phyloP scores from a whole-genome alignment of 2,888 invertebrate genomes.

The Mythimna loreyi region DNA sequence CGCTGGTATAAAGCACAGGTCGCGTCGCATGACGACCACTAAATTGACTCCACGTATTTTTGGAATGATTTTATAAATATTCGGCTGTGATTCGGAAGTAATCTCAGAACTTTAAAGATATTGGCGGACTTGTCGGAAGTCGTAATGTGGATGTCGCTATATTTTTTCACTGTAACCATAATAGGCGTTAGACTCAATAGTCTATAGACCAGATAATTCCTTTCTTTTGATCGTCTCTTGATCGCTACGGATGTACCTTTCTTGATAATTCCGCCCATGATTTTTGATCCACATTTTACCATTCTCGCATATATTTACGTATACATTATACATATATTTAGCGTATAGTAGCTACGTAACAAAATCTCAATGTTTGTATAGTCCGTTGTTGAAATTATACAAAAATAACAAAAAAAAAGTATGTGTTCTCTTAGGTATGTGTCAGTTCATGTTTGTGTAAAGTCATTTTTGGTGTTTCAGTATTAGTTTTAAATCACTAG shows the following conservation, averaged over 20 bases:
- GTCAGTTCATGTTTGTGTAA: conserved; percentile 76
- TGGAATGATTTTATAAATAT: conserved; percentile 76
- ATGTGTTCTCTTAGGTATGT: conserved; percentile 74
- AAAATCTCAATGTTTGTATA: conserved; percentile 83
- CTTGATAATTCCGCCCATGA: conserved; percentile 64
- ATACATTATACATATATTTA: conserved; percentile 62
- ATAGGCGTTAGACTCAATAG: conserved; percentile 12
- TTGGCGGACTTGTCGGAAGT: conserved; percentile 45
- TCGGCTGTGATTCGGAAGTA: conserved; percentile 85
- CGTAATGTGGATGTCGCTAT: conserved; percentile 12
- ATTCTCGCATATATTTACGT: conserved; percentile 49
- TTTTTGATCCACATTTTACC: conserved; percentile 68
- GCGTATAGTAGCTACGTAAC: conserved; percentile 61
- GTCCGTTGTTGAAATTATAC: conserved; percentile 78
- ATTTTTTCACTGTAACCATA: conserved; percentile 13
- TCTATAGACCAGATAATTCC: conserved; percentile 12
- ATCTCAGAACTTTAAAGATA: conserved; percentile 65
- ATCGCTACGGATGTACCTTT: conserved; percentile 41
- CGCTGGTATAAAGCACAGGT: conserved; percentile 20
- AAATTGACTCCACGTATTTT: conserved; percentile 70
- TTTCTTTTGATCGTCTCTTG: conserved; percentile 35
- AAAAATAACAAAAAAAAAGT: conserved; percentile 66
- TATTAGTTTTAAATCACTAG: conserved; percentile 88
- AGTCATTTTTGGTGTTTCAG: conserved; percentile 82
- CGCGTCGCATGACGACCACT: conserved; percentile 16